Evolutionary conservation across 2,888 invertebrate species (phyloP), one percentile per base, ranked within the genome.

Genomic region (Caenorhabditis macrosperma): DNA sequence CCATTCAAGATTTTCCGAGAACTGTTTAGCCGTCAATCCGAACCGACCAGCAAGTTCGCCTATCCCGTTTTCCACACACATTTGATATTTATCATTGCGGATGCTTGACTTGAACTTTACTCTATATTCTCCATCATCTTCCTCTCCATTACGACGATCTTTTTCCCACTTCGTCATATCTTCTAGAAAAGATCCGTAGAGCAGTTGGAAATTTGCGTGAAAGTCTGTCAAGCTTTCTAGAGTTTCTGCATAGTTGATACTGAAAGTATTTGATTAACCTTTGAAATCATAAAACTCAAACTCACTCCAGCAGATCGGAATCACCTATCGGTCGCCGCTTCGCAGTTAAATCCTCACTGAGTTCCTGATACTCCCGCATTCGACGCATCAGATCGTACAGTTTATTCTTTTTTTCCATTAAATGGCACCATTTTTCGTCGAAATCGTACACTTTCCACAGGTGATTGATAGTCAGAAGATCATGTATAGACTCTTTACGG

Each of bases 371-470:
- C 44, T 94, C 94, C 24, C 95, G 94, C 97, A 98, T 97, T 89
- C 95, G 95, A 90, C 95, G 94, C 90, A 97, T 94, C 15, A 98
- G 92, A 30, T 94, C 93, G 10, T 94, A 91, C 0, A 98, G 92
- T 88, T 82, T 82, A 7, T 61, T 46, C 52, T 81, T 82, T 30
- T 83, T 59, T 10, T 78, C 67, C 24, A 64, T 41, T 52, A 86
- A 67, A 77, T 85, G 85, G 35, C 88, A 85, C 90, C 94, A 94
- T 93, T 95, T 95, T 64, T 95, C 96, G 91, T 98, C 97, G 91
- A 93, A 96, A 89, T 95, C 95, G 92, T 96, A 98, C n/a, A 99
- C 95, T 91, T 95, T 95, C 99, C 99, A 99, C 33, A 99, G 92
- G 90, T 99, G 98, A 88, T 95, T 95, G 64, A 97, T 95, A 85